A percentile compares a stretch with the other conserved stretches of the same genome.
These are phyloP conservation scores for Schizopygopsis malacanthus DNA, from an alignment of 2,797 vertebrate species.

Conservation along the genomic window DNA sequence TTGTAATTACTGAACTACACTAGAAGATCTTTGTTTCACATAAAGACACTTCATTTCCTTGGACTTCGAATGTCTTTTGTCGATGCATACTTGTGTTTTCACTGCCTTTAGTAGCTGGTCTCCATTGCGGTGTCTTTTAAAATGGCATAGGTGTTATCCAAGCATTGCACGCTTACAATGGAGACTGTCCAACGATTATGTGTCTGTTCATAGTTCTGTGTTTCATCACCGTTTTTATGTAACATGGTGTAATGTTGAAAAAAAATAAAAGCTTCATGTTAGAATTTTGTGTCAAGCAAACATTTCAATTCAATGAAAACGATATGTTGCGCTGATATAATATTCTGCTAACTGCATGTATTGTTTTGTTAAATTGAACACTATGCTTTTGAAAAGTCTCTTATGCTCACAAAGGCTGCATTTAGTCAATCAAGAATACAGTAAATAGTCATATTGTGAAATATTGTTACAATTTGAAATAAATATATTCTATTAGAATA, in stretches of 20 bases:
- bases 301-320: neutral
- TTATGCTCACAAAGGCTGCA: neutral
- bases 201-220: slow-evolving; percentile 47
- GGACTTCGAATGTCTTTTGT: slow-evolving; percentile 7
- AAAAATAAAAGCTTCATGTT: slow-evolving; percentile 41
- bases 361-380: neutral
- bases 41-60: neutral
- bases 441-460: neutral
- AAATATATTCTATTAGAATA: too few relatives aligned
- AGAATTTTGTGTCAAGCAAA: slow-evolving; percentile 30
- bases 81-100: neutral
- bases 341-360: neutral
- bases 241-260: slow-evolving; percentile 40
- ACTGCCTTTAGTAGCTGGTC: slow-evolving; percentile 6
- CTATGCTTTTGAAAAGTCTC: neutral
- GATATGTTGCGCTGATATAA: neutral
- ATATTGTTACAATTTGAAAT: neutral
- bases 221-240: slow-evolving; percentile 50
- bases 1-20: slow-evolving; percentile 23
- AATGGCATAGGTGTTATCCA: neutral
- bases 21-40: slow-evolving; percentile 29
- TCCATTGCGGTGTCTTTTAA: slow-evolving; percentile 2
- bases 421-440: neutral
- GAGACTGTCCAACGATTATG: slow-evolving; percentile 23
- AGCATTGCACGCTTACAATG: slow-evolving; percentile 12